Conservation (phyloP, 2,888 invertebrate species). For the Terebella lapidaria region DNA sequence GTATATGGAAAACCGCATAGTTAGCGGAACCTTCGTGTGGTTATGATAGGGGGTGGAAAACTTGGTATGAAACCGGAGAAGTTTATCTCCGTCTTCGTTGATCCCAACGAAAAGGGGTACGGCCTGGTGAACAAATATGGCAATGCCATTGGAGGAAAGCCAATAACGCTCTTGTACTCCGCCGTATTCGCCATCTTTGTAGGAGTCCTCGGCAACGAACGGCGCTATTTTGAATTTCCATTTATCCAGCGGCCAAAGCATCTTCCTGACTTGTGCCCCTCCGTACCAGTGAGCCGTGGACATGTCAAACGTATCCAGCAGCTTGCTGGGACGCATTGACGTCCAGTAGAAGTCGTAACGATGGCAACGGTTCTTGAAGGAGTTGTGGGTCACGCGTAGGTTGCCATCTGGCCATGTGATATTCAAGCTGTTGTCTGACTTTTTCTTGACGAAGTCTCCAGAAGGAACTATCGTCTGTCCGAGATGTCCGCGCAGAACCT, state of each 20-base stretch:
- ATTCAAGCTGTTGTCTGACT: neutral
- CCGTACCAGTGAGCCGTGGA: constrained; percentile 67
- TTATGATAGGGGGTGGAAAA: neutral
- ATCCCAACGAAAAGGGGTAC: constrained; percentile 75
- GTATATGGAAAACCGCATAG: constrained; percentile 61
- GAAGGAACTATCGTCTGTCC: neutral
- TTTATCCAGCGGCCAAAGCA: constrained; percentile 78
- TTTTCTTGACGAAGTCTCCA: neutral
- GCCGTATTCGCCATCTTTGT: constrained; percentile 1
- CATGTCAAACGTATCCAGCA: constrained; percentile 67
- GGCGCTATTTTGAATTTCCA: constrained; percentile 32
- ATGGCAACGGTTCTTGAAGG: neutral
- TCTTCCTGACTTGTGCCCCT: constrained; percentile 72
- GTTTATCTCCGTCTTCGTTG: constrained; percentile 59
- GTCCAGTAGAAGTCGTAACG: neutral
- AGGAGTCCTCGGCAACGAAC: constrained; percentile 29
- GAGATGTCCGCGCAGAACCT: neutral
- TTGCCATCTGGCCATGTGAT: neutral
- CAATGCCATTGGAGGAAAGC: constrained; percentile 67
- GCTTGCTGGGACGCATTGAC: neutral
- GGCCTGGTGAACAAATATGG: constrained; percentile 62
- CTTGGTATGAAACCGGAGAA: constrained; percentile 53
- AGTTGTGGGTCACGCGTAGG: neutral
- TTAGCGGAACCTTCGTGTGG: neutral
- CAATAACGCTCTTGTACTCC: constrained; percentile 41